Conservation (phyloP, 2,113 vertebrate genomes). For the Rhinolophus ferrumequinum region DNA sequence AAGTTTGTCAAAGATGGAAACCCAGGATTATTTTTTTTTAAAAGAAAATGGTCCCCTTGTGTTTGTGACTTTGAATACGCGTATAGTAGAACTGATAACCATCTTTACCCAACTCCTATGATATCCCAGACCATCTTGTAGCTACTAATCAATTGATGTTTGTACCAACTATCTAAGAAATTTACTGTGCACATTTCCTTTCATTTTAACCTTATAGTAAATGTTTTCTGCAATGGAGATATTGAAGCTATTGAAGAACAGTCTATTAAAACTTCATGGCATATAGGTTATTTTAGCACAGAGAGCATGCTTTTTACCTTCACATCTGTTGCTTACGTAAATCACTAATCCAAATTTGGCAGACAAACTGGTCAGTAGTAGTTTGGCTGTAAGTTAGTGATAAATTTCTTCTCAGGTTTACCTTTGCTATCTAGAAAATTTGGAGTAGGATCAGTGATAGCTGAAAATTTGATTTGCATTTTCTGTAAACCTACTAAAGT, state of each 20-base stretch:
- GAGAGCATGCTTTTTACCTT: neutral
- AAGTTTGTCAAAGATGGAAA: conserved; percentile 23
- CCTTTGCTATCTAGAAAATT: neutral
- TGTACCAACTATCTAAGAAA: neutral
- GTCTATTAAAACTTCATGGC: neutral
- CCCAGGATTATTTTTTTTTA: neutral
- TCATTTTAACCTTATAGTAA: neutral
- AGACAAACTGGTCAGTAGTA: neutral
- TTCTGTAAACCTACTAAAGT: neutral
- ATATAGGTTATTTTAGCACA: neutral
- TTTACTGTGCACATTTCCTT: neutral
- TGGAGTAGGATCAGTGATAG: neutral
- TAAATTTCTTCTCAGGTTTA: neutral
- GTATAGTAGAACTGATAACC: neutral
- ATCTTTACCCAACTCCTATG: neutral
- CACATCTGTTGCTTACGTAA: neutral
- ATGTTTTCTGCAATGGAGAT: neutral
- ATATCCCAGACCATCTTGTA: neutral
- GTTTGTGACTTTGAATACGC: neutral
- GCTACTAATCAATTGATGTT: neutral
- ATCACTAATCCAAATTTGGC: neutral
- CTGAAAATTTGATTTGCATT: neutral
- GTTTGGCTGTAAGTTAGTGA: neutral
- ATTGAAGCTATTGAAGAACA: neutral
- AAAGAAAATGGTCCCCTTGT: neutral